Percentiles rank a stretch among this genome's conserved stretches.
Conservation (phyloP, 2,888 invertebrate genomes). For the Nomada ferruginata region DNA sequence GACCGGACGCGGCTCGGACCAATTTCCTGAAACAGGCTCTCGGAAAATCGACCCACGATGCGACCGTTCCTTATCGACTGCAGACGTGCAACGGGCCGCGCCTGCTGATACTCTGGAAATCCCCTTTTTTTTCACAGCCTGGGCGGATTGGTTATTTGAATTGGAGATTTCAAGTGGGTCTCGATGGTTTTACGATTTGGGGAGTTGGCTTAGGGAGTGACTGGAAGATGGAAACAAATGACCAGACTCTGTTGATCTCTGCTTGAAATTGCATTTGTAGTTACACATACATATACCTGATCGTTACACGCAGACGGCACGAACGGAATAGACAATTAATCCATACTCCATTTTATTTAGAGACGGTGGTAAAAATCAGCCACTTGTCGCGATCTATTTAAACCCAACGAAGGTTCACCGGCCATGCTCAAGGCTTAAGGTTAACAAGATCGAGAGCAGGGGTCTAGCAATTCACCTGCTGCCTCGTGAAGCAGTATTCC, state of each 20-base stretch:
- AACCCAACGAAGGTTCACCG: too few species aligned
- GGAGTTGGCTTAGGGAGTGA: neutral
- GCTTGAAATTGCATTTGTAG: neutral
- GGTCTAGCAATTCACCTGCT: neutral
- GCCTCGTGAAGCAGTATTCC: neutral
- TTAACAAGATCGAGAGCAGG: too few species aligned
- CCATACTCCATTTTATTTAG: too few species aligned
- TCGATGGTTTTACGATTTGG: neutral
- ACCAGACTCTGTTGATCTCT: neutral
- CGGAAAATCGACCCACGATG: conserved; percentile 1
- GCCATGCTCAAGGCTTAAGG: too few species aligned
- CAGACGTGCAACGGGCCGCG: neutral
- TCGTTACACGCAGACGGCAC: too few species aligned
- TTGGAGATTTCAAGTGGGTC: neutral
- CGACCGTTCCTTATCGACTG: neutral
- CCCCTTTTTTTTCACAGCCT: neutral
- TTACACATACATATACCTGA: too few species aligned
- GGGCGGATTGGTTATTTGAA: neutral
- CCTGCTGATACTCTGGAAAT: neutral
- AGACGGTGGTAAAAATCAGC: too few species aligned
- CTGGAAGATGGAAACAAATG: neutral
- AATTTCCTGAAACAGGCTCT: neutral
- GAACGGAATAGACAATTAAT: too few species aligned
- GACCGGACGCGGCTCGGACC: neutral
- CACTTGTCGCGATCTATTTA: too few species aligned